phyloP scores from a whole-genome alignment of 2,797 vertebrate species.

The Mastacembelus armatus region DNA sequence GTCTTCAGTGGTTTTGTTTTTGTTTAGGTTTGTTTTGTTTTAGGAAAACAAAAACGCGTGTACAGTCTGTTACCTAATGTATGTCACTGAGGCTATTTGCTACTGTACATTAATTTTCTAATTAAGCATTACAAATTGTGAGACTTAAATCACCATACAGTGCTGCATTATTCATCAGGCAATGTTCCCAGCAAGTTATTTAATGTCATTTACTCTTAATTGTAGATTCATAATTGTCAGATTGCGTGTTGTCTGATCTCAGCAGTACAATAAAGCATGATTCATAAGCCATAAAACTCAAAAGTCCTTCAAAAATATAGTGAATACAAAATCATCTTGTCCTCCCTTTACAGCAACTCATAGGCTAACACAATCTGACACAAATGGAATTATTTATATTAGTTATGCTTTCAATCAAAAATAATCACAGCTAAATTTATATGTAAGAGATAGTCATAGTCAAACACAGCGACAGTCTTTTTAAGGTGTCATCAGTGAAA shows the following conservation, averaged over 20 bases:
- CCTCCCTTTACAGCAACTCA: background rate
- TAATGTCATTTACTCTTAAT: background rate
- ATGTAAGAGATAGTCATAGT: background rate
- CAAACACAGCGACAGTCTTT: no score
- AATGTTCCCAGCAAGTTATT: background rate
- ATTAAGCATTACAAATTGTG: conserved; percentile 19
- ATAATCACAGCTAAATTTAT: background rate
- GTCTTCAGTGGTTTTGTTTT: conserved; percentile 21
- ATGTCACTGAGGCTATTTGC: conserved; percentile 22
- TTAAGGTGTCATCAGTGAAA: background rate
- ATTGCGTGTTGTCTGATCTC: background rate
- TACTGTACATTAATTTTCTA: conserved; percentile 3
- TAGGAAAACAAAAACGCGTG: conserved; percentile 16
- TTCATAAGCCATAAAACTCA: background rate
- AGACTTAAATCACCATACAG: background rate
- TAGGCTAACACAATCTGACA: no score
- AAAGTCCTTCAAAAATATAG: background rate
- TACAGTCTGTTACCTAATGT: conserved; percentile 14
- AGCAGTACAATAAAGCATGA: background rate
- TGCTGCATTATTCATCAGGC: background rate
- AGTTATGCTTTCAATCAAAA: conserved; percentile 9
- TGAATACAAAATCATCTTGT: background rate
- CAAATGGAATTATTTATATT: background rate
- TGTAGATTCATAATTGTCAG: background rate
- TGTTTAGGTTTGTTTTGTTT: conserved; percentile 42